Evolutionary conservation across 1,140 invertebrate species (phyloP).

Genomic region (Lamellibrachia luymesi): DNA sequence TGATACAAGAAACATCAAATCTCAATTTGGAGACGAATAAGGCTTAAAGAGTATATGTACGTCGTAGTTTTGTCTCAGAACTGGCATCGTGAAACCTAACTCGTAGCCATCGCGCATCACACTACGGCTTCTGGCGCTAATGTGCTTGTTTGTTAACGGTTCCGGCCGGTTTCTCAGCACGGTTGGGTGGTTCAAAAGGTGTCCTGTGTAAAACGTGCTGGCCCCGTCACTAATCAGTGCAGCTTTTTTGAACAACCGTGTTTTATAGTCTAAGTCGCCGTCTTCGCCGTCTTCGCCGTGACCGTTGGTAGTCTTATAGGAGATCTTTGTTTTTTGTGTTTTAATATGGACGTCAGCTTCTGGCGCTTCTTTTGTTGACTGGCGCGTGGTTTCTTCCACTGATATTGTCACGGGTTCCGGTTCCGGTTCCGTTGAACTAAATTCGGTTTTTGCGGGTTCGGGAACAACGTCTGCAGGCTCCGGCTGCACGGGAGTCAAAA

Average conservation of each 20-base stretch:
- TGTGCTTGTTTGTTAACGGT: neutral
- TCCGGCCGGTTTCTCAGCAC: slow-evolving; percentile 22
- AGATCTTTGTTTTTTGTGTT: neutral
- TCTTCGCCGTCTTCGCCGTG: neutral
- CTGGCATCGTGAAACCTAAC: slow-evolving; percentile 16
- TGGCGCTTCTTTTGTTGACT: neutral
- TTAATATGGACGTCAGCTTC: neutral
- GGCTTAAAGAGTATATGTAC: slow-evolving; percentile 8
- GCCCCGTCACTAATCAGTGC: neutral
- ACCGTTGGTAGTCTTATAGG: neutral
- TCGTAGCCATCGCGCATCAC: slow-evolving; percentile 24
- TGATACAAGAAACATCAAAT: neutral
- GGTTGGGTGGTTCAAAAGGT: slow-evolving; percentile 20
- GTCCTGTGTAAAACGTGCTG: neutral
- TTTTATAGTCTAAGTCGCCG: slow-evolving; percentile 11
- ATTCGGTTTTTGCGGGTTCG: neutral
- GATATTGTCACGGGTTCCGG: neutral
- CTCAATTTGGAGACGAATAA: neutral
- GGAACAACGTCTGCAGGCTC: neutral
- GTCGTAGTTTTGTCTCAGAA: slow-evolving; percentile 12
- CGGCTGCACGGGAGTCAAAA: neutral
- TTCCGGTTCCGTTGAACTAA: neutral
- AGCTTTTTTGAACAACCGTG: slow-evolving; percentile 7
- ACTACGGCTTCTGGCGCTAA: slow-evolving; percentile 15
- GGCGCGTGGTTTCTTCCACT: neutral